Evolutionary conservation across 2,888 invertebrate genomes (phyloP), one percentile per base, ranked within the genome.

Genomic region (Tuberolachnus salignus): DNA sequence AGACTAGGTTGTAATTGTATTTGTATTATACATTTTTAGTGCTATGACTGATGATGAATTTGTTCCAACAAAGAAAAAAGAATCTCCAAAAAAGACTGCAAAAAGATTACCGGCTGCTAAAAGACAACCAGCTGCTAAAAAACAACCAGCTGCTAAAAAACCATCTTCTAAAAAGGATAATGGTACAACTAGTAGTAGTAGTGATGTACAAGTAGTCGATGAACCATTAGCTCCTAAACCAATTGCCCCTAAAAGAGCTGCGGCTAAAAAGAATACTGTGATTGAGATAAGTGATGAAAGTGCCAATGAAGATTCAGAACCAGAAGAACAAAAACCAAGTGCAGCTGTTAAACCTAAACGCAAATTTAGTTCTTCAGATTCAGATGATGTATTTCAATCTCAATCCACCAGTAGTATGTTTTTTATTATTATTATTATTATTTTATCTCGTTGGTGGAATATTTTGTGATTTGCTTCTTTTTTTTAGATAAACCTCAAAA

Each of bases 21-120:
- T 44, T 42, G 1, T 19, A 59, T 73, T 19, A n/a, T 53, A 34
- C 34, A 16, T 14, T 49, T 69, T 3, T 59, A 70, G 63, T 6
- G 55, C 74, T 59, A 21, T 70, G 49, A 80, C 80, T 10, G 74
- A 63, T 75, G 57, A 66, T 59, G 74, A 70, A 1, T 74, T 71
- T 53, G 63, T 66, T 10, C 57, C 64, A 8, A 81, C 70, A 70
- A 81, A 81, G 71, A 81, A 81, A 26, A 81, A 80, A 61, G 73
- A 59, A 34, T 63, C 80, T 19, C 57, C 80, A 11, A 61, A 63
- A 0, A 81, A 80, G 26, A 49, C 74, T 61, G 13, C 69, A n/a
- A 70, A 59, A 64, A 61, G 44, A 21, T 34, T 11, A 16, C 44
- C 53, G 1, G 66, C 64, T 46, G 19, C 71, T 6, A 70, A 70